These are phyloP conservation scores for Phataginus tricuspis DNA, from an alignment of 2,797 vertebrate genomes.

Conservation along the genomic window DNA sequence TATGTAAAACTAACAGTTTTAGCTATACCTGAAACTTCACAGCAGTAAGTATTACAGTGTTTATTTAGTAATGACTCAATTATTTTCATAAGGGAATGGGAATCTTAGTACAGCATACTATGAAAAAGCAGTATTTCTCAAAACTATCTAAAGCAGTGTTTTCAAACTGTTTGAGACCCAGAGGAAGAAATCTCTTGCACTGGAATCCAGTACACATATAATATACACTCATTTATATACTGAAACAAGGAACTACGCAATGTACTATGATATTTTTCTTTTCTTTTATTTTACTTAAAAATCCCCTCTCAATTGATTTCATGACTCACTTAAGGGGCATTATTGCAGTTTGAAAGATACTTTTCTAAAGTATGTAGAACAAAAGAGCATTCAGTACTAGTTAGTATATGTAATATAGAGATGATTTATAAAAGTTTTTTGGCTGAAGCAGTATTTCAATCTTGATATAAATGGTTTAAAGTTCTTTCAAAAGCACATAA, in stretches of 20 bases:
- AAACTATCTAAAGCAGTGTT: neutral
- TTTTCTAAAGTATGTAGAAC: slow-evolving; percentile 28
- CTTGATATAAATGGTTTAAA: slow-evolving; percentile 53
- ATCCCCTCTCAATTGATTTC: neutral
- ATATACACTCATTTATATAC: neutral
- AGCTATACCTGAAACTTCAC: neutral
- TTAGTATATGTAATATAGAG: neutral
- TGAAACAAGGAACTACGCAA: neutral
- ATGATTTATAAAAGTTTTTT: slow-evolving; percentile 28
- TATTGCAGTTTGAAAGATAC: slow-evolving; percentile 4
- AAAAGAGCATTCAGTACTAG: neutral
- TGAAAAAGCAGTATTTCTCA: neutral
- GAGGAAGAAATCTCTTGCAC: neutral
- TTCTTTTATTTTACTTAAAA: slow-evolving; percentile 41
- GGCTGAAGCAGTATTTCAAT: slow-evolving; percentile 23
- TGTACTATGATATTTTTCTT: neutral
- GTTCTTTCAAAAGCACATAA: slow-evolving; percentile 48
- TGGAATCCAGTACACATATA: neutral
- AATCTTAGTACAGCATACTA: neutral
- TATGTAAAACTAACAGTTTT: neutral
- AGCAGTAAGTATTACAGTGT: neutral
- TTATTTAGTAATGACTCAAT: neutral
- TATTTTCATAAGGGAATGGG: neutral
- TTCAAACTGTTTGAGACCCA: neutral
- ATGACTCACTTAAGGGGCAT: neutral